phyloP scores from a whole-genome alignment of 2,888 invertebrate species.

The Gordius sp. region DNA sequence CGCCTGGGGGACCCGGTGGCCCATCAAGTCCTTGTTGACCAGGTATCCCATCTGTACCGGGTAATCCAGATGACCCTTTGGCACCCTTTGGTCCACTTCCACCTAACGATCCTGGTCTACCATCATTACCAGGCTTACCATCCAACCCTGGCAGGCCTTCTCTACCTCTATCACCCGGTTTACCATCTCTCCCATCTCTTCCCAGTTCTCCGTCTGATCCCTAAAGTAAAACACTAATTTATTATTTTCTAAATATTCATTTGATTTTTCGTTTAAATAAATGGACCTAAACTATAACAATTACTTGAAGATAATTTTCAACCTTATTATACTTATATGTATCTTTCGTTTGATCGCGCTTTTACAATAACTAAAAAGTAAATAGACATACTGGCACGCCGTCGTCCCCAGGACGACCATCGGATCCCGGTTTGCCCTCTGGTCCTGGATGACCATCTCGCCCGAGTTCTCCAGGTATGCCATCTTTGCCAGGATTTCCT shows the following conservation, averaged over 20 bases:
- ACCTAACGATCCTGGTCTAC: background rate
- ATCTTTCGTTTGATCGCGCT: too few relatives aligned
- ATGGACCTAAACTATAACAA: too few relatives aligned
- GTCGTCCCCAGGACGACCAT: constrained; percentile 14
- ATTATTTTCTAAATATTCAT: too few relatives aligned
- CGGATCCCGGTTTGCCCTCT: constrained; percentile 14
- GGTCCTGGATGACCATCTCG: constrained; percentile 1
- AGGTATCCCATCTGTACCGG: constrained; percentile 11
- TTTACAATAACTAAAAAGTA: too few relatives aligned
- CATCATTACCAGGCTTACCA: constrained; percentile 9
- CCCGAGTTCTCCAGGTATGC: constrained; percentile 2
- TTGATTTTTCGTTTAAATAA: too few relatives aligned
- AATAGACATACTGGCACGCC: constrained; percentile 1
- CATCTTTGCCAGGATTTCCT: constrained; percentile 14
- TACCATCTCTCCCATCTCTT: background rate
- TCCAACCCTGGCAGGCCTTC: background rate
- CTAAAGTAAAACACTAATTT: too few relatives aligned
- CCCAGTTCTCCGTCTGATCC: background rate
- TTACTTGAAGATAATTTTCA: too few relatives aligned
- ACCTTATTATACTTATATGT: too few relatives aligned
- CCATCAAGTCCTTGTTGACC: constrained; percentile 10
- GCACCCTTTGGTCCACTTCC: background rate
- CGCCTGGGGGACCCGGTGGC: constrained; percentile 7
- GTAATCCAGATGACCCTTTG: background rate
- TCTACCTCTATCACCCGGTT: background rate